phyloP scores from a whole-genome alignment of 2,888 invertebrate genomes.

The Drosophila austrosaltans region DNA sequence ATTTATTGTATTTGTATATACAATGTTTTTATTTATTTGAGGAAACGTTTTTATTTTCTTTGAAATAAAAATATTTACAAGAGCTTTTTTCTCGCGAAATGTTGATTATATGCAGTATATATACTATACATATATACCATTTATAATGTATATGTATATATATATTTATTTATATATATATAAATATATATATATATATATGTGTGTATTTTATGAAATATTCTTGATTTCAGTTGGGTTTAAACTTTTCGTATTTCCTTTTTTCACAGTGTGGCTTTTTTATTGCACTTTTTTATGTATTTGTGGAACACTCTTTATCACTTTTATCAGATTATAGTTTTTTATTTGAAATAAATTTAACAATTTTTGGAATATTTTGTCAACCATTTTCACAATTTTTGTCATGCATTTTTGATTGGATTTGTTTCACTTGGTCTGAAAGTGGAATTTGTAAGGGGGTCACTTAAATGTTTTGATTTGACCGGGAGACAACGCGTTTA shows the following conservation, averaged over 20 bases:
- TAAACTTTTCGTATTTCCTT: conserved; percentile 73
- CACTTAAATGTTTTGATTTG: not conserved
- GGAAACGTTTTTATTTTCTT: conserved; percentile 30
- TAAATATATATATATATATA: conserved; percentile 19
- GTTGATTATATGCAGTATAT: conserved; percentile 42
- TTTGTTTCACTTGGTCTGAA: conserved; percentile 45
- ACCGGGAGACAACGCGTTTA: not conserved
- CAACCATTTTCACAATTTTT: conserved; percentile 78
- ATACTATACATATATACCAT: conserved; percentile 25
- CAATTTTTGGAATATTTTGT: conserved; percentile 54
- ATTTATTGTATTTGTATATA: conserved; percentile 49
- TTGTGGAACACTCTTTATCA: conserved; percentile 14
- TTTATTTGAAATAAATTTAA: conserved; percentile 39
- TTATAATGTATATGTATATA: conserved; percentile 7
- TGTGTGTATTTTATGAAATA: not conserved
- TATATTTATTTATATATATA: not conserved
- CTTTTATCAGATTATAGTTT: conserved; percentile 30
- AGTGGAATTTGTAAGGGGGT: conserved; percentile 26
- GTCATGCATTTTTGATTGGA: conserved; percentile 59
- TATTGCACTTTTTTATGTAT: conserved; percentile 59
- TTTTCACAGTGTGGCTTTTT: conserved; percentile 51
- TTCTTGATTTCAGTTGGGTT: conserved; percentile 48
- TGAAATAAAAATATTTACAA: conserved; percentile 79
- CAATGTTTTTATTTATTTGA: conserved; percentile 51
- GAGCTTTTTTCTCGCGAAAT: conserved; percentile 52